Conservation (phyloP, 35 echinoderm and acorn worm species). For the Strongylocentrotus purpuratus region DNA sequence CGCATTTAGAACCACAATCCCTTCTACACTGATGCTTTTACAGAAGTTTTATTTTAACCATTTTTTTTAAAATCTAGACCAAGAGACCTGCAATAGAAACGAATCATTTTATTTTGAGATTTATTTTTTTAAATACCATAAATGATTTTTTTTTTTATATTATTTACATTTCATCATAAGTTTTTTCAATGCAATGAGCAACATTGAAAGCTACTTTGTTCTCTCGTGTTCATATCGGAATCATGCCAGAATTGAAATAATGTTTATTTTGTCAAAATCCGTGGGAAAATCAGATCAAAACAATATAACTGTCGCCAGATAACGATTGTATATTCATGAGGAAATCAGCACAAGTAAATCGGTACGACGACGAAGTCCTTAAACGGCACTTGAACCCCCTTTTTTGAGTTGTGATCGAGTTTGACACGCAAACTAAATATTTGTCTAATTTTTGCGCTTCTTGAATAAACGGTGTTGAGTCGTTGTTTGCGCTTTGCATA, state of each 20-base stretch:
- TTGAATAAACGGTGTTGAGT: slow-evolving; percentile 2
- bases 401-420: not conserved
- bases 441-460: not conserved
- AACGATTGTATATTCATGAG: not conserved
- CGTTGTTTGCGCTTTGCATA: not conserved
- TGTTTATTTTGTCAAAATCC: not conserved
- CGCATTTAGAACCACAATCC: too few relatives aligned
- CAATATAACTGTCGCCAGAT: not conserved
- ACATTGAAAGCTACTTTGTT: too few relatives aligned
- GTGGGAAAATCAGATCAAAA: not conserved
- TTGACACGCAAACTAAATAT: not conserved
- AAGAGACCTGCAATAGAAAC: too few relatives aligned
- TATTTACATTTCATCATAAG: too few relatives aligned
- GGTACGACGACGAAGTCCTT: not conserved
- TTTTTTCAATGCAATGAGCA: too few relatives aligned
- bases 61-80: too few relatives aligned
- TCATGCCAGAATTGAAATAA: not conserved
- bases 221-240: too few relatives aligned
- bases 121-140: too few relatives aligned
- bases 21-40: too few relatives aligned
- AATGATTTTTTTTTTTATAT: too few relatives aligned
- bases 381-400: not conserved
- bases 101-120: too few relatives aligned
- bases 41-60: too few relatives aligned
- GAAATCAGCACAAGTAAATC: not conserved